Base-by-base conservation (phyloP, 2,113 vertebrate species). In the Cnemophilus loriae region DNA sequence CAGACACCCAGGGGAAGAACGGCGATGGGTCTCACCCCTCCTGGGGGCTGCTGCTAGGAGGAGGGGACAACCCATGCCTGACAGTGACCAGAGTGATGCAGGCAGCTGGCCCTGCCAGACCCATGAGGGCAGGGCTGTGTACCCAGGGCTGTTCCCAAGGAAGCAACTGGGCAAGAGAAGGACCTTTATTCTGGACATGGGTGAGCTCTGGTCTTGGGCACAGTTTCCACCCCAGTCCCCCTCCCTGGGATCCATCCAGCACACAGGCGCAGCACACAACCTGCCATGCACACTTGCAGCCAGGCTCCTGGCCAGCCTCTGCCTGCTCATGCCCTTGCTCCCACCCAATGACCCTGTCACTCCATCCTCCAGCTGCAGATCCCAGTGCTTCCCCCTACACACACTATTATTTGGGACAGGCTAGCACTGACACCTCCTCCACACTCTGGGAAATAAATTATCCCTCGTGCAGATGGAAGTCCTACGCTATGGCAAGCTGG, bases 21-120 rank as follows among this genome's bases (percentile, higher is more conserved):
- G 14, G 3, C 3, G 10, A 18, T 23, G 44, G 20, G 16, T 46
- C 55, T n/a, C 59, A 84, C 17, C 28, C 22, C 49, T 92, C 30
- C 20, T 53, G 32, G 19, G 61, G 33, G 30, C 63, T 69, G 30
- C 49, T 88, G 44, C 47, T 73, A 46, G 32, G 67, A 73, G 59
- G 46, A 69, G 8, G 23, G 37, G 20, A 57, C 3, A 13, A 44
- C 6, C 23, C 23, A 20, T 2, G 0, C 1, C 1, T n/a, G 41
- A 24, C 46, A 70, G 37, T 59, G 73, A 73, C 28, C n/a, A 33
- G 52, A 46, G 41, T 23, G 27, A 37, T 10, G 60, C 32, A 33
- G 42, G 49, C 22, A 59, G 47, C 11, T 6, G 4, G 28, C n/a
- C 19, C 41, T 60, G 49, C 27, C 61, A 53, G 74, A 46, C 20